A percentile compares a stretch with the other conserved stretches of the same genome.
These are phyloP conservation scores for Grantiella picta DNA, from an alignment of 2,113 vertebrate genomes.

Conservation along the genomic window DNA sequence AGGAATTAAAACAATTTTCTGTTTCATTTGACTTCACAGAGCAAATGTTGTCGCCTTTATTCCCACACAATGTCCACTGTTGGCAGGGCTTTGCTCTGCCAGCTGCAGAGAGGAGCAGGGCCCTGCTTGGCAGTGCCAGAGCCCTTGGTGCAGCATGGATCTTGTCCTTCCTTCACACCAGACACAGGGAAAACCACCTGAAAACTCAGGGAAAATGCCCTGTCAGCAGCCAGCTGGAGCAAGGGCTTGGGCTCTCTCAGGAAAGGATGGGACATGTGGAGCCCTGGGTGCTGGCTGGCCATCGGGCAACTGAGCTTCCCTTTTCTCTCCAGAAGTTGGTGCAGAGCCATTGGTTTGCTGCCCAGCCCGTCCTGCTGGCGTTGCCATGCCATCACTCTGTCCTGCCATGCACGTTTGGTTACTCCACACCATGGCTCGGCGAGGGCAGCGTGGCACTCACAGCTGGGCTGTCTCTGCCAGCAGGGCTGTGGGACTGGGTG, in stretches of 20 bases:
- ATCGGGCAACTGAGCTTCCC: fast-evolving
- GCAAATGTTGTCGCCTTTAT: conserved; percentile 57
- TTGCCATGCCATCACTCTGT: fast-evolving
- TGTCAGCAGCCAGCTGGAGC: neutral
- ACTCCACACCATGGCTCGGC: fast-evolving
- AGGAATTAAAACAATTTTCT: conserved; percentile 73
- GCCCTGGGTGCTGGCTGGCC: neutral
- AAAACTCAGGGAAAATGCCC: neutral
- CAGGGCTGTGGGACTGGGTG: fast-evolving
- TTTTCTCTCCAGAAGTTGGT: neutral
- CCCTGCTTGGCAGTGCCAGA: conserved; percentile 46
- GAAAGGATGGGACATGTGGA: fast-evolving
- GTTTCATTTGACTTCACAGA: conserved; percentile 56
- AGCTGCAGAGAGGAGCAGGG: neutral
- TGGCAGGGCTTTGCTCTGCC: neutral
- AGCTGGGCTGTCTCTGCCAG: fast-evolving
- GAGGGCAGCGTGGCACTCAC: fast-evolving
- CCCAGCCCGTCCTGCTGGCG: neutral
- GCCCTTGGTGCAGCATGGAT: neutral
- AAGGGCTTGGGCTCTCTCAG: neutral
- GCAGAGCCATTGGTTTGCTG: neutral
- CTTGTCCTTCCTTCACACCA: neutral
- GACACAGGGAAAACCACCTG: neutral
- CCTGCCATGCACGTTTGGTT: fast-evolving
- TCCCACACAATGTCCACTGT: conserved; percentile 51